These are phyloP conservation scores for Drosophila miranda DNA, from an alignment of 1,140 invertebrate genomes.

Conservation along the genomic window DNA sequence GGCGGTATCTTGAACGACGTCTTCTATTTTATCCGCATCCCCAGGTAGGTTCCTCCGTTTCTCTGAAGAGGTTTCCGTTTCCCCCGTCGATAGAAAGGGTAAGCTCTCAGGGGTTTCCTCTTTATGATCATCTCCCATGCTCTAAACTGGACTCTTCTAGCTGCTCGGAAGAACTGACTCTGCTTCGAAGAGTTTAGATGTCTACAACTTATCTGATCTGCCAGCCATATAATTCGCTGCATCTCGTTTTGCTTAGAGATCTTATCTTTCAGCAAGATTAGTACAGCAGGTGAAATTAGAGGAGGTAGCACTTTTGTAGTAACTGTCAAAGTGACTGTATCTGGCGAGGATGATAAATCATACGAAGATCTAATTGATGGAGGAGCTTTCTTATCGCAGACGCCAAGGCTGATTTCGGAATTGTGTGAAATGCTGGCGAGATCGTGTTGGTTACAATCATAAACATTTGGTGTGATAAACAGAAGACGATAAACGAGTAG, in stretches of 20 bases:
- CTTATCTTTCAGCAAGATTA: constrained; percentile 35
- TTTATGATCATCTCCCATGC: background rate
- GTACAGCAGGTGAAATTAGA: constrained; percentile 23
- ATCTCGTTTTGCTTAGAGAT: background rate
- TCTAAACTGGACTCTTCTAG: constrained; percentile 1
- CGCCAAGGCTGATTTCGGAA: constrained; percentile 12
- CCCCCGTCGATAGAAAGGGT: constrained; percentile 14
- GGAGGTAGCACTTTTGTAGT: constrained; percentile 8
- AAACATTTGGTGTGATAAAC: background rate
- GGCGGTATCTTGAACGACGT: constrained; percentile 83
- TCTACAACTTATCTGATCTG: background rate
- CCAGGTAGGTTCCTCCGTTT: background rate
- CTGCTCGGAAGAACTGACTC: constrained; percentile 10
- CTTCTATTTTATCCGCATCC: background rate
- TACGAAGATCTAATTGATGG: constrained; percentile 27
- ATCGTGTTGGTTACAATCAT: background rate
- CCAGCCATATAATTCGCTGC: constrained; percentile 1
- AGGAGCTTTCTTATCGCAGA: constrained; percentile 11
- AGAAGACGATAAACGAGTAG: no score
- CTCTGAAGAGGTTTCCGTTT: background rate
- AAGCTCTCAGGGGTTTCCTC: background rate
- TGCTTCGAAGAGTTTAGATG: background rate
- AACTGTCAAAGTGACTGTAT: background rate
- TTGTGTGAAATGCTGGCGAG: constrained; percentile 4
- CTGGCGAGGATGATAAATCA: background rate